These are phyloP conservation scores for Acropternis orthonyx DNA, from an alignment of 2,797 vertebrate genomes.

Conservation along the genomic window DNA sequence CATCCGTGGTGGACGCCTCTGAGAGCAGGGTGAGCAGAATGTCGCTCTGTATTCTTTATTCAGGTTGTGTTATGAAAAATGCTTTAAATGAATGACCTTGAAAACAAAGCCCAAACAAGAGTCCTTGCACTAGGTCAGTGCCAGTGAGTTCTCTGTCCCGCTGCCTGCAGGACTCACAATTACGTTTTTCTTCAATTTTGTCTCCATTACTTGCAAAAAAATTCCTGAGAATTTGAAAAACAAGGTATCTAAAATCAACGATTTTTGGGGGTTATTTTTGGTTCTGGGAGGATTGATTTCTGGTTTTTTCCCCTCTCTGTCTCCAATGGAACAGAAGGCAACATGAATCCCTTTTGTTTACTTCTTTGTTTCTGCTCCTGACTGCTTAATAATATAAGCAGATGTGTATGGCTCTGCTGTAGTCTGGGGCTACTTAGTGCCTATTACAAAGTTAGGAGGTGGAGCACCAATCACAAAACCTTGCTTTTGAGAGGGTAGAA, in stretches of 20 bases:
- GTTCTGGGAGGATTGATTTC: neutral
- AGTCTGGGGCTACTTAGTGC: neutral
- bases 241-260: neutral
- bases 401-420: neutral
- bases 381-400: constrained; percentile 32
- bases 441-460: neutral
- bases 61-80: neutral
- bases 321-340: constrained; percentile 42
- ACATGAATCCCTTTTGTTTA: constrained; percentile 55
- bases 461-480: neutral
- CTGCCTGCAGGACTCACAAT: neutral
- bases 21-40: neutral
- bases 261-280: constrained; percentile 13
- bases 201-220: neutral
- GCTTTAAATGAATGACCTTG: constrained; percentile 4
- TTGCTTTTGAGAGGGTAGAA: neutral
- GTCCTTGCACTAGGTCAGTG: neutral
- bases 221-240: neutral
- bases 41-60: neutral
- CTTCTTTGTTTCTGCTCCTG: constrained; percentile 51
- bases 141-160: neutral
- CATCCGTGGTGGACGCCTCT: rapidly evolving
- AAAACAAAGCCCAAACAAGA: neutral
- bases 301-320: neutral
- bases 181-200: neutral